phyloP scores from a whole-genome alignment of 2,113 vertebrate genomes.

The Mungos mungo region DNA sequence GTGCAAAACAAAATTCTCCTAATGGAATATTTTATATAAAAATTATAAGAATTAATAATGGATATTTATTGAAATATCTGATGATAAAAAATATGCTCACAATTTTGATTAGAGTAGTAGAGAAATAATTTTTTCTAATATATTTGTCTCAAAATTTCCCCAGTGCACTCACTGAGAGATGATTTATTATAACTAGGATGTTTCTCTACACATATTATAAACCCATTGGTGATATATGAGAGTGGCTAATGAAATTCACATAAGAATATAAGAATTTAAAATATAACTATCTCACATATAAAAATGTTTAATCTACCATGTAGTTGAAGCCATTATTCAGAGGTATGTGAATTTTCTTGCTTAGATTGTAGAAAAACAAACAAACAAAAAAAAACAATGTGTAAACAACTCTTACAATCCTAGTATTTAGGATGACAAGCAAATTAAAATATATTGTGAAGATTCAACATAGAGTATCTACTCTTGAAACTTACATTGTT shows the following conservation, averaged over 20 bases:
- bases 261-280: background rate
- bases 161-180: background rate
- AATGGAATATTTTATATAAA: background rate
- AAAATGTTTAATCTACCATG: background rate
- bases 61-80: background rate
- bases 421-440: background rate
- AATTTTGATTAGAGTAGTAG: background rate
- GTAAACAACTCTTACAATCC: background rate
- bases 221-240: background rate
- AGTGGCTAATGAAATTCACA: background rate
- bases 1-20: background rate
- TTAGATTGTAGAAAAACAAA: background rate
- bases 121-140: background rate
- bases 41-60: background rate
- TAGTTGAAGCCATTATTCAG: background rate
- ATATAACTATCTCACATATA: background rate
- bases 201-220: background rate
- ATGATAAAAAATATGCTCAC: background rate
- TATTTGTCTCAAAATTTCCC: background rate
- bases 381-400: background rate
- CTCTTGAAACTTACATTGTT: background rate
- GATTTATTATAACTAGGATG: background rate
- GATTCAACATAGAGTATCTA: background rate
- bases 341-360: background rate
- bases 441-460: background rate